Conservation (phyloP, 2,797 vertebrate genomes). For the Pogonophryne albipinna region DNA sequence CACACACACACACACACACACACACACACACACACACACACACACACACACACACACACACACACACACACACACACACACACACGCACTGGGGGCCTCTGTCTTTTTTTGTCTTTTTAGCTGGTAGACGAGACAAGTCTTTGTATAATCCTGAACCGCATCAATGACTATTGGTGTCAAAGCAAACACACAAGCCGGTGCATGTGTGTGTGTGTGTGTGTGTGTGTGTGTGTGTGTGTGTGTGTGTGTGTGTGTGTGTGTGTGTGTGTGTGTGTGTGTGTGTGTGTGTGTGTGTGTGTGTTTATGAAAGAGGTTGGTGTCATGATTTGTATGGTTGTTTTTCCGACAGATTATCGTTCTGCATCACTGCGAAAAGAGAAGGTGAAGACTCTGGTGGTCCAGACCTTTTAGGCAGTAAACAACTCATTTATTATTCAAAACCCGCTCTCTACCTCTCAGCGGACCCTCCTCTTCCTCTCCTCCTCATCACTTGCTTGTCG, state of each 20-base stretch:
- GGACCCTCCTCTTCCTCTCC: neutral
- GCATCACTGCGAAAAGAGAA: conserved; percentile 15
- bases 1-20: neutral
- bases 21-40: neutral
- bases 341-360: conserved; percentile 16
- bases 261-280: neutral
- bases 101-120: neutral
- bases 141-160: conserved; percentile 40
- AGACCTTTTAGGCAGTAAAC: conserved; percentile 53
- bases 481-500: conserved; percentile 12
- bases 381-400: conserved; percentile 2
- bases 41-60: neutral
- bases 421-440: conserved; percentile 61
- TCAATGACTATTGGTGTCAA: conserved; percentile 45
- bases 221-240: neutral
- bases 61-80: neutral
- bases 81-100: neutral
- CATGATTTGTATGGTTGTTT: conserved; percentile 36
- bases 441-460: neutral
- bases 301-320: conserved; percentile 1
- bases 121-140: conserved; percentile 23
- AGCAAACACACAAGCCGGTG: conserved; percentile 24
- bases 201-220: conserved; percentile 1
- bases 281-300: neutral
- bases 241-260: neutral